These are phyloP conservation scores for Xenus cinereus DNA, from an alignment of 2,113 vertebrate species.

Conservation along the genomic window DNA sequence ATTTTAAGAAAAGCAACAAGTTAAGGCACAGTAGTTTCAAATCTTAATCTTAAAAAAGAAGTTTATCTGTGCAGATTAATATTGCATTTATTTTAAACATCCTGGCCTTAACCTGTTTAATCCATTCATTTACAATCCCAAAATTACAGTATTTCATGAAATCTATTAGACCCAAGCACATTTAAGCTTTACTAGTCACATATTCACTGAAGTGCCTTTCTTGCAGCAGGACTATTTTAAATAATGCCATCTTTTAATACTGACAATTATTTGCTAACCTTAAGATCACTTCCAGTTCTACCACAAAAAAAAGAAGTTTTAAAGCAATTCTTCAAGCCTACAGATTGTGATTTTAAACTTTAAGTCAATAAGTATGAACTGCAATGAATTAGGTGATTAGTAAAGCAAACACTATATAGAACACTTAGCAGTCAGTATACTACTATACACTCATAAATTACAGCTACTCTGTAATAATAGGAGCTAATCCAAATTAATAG, in stretches of 20 bases:
- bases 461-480: conserved; percentile 73
- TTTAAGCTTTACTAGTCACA: conserved; percentile 88
- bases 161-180: conserved; percentile 76
- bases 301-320: conserved; percentile 76
- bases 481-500: conserved; percentile 81
- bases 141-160: conserved; percentile 79
- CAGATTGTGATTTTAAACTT: conserved; percentile 77
- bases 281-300: conserved; percentile 82
- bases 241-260: conserved; percentile 83
- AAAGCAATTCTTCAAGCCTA: conserved; percentile 84
- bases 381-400: conserved; percentile 93
- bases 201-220: conserved; percentile 86
- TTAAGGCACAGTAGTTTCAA: conserved; percentile 93
- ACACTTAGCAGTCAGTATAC: conserved; percentile 89
- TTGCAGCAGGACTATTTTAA: conserved; percentile 78
- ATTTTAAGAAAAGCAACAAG: conserved; percentile 80
- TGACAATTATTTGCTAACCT: conserved; percentile 80
- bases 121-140: conserved; percentile 76
- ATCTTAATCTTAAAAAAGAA: conserved; percentile 73
- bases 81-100: conserved; percentile 81
- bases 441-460: conserved; percentile 82
- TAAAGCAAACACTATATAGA: conserved; percentile 85
- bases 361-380: conserved; percentile 81
- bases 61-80: conserved; percentile 80
- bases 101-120: conserved; percentile 80